phyloP scores from a whole-genome alignment of 2,113 vertebrate species.

The Saccopteryx bilineata region DNA sequence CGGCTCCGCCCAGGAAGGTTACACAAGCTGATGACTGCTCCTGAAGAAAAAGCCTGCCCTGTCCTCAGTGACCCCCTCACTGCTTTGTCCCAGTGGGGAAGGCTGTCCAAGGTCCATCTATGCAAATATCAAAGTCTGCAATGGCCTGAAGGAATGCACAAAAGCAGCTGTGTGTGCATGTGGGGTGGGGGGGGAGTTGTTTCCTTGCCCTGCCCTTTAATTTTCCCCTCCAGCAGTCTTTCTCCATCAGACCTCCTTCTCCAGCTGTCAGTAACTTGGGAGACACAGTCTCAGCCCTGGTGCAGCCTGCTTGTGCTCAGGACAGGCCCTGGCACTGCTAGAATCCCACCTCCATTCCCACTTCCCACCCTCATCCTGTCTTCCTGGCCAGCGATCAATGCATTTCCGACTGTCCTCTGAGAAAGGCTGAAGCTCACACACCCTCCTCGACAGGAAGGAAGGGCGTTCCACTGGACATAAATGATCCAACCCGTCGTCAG shows the following conservation, averaged over 20 bases:
- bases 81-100: neutral
- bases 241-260: neutral
- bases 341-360: neutral
- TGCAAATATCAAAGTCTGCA: neutral
- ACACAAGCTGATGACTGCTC: neutral
- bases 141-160: neutral
- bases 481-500: neutral
- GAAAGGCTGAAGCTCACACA: neutral
- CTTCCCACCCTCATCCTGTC: neutral
- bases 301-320: neutral
- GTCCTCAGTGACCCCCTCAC: neutral
- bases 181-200: neutral
- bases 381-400: neutral
- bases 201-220: neutral
- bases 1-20: neutral
- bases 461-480: neutral
- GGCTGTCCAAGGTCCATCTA: neutral
- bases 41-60: neutral
- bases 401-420: neutral
- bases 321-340: neutral
- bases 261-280: neutral
- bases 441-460: neutral
- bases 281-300: neutral
- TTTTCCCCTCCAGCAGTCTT: neutral
- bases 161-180: neutral